phyloP scores from a whole-genome alignment of 2,797 vertebrate genomes.

The Eulemur mongoz region DNA sequence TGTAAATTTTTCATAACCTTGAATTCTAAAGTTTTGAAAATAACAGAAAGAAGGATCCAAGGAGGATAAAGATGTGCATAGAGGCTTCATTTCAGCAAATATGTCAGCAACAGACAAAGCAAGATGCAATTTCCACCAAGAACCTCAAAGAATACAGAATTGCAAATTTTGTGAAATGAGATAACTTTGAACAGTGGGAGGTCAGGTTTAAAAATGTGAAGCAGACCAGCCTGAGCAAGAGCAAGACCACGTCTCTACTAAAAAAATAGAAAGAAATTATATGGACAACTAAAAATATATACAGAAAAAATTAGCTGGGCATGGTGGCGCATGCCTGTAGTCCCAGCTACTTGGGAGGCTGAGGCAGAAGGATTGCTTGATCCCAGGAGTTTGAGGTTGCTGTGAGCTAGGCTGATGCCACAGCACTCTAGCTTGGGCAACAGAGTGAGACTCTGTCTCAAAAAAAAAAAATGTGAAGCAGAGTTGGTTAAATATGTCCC shows the following conservation, averaged over 20 bases:
- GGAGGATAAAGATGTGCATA: neutral
- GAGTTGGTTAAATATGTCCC: neutral
- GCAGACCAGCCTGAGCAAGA: no score
- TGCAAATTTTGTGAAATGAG: neutral
- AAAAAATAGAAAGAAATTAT: no score
- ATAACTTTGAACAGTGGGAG: neutral
- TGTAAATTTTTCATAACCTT: neutral
- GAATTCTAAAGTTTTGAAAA: neutral
- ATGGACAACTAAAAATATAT: no score
- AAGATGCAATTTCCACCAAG: neutral
- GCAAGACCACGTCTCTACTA: no score
- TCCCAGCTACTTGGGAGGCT: no score
- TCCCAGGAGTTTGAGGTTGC: no score
- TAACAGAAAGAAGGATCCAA: neutral
- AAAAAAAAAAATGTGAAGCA: neutral
- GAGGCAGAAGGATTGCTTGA: no score
- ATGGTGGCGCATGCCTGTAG: no score
- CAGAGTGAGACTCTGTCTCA: no score
- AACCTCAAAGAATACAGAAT: neutral
- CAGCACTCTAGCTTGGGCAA: no score
- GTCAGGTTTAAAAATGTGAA: neutral
- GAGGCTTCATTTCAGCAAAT: neutral
- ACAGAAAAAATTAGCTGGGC: no score
- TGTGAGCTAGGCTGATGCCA: no score
- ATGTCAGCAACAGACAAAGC: neutral